Evolutionary conservation across 2,797 vertebrate genomes (phyloP), one percentile per base, ranked within the genome.

Genomic region (Paguma larvata): DNA sequence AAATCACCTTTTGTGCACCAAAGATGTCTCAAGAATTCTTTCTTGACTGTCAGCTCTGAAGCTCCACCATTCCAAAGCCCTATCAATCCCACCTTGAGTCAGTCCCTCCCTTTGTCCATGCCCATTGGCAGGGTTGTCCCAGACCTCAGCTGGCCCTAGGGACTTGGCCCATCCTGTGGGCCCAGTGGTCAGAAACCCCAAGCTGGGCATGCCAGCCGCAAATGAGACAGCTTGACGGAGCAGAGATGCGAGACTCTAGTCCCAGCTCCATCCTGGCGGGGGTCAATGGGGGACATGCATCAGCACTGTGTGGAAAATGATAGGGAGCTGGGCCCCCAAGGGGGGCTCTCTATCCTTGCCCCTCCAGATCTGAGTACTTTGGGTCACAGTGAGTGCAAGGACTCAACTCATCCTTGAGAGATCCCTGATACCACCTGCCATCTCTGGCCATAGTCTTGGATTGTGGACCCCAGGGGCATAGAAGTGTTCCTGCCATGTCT

Each of bases 251-350:
- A 63, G 30, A 46, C 32, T 65, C 9, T 15, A 18, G 68, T 16
- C 38, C 23, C 4, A 12, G 13, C 25, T 77, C 27, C 59, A 12
- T 6, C 30, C 25, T 7, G 67, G n/a, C 4, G 12, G 38, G 41
- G 11, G 38, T 6, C 12, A 8, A 5, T 3, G 1, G 7, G 38
- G 14, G 48, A 6, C 0, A 0, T 1, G 1, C 41, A 5, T 14
- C 48, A 32, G n/a, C 8, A 8, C 14, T 1, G 2, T 44, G n/a
- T 14, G 2, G 19, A 70, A 23, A 5, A 23, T n/a, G 2, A 16
- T 34, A 18, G 8, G 34, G 38, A 38, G 0, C 34, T 53, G 9
- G 10, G 41, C 6, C 1, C 10, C 48, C 51, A 6, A 34, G 21
- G 0, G 5, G 34, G 34, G 46, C 15, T 59, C 6, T 38, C 59